Evolutionary conservation across 2,113 vertebrate genomes (phyloP), one percentile per base, ranked within the genome.

Genomic region (Paracanthobrama guichenoti): DNA sequence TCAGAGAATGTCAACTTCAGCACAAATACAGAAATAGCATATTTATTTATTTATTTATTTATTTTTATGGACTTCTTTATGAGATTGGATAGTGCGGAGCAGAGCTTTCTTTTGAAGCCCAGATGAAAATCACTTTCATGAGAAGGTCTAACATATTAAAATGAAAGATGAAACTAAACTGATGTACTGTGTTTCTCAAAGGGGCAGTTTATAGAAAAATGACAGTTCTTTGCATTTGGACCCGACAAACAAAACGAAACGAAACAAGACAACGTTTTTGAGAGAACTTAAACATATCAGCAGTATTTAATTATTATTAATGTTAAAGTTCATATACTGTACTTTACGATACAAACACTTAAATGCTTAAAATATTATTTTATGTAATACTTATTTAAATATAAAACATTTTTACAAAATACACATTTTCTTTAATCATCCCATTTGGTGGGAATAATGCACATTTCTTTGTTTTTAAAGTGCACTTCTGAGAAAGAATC

Each of bases 1-100:
- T 35, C 20, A 77, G 55, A 24, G 39, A 79, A 42, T 20, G 39
- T 28, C n/a, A 64, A 79, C n/a, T 80, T 46, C 26, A 31, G 60
- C 42, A 46, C 9, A 31, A 46, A 80, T 20, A 80, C 60, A 46
- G 24, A 80, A 22, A 80, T 80, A 48, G 13, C 11, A 42, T 77
- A 57, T 39, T 35, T n/a, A 22, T 75, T 71, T 71, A 20, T 53
- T 76, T 55, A 13, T 76, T n/a, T n/a, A 44, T 35, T 35, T 35
- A 35, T 39, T 39, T 24, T 78, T 24, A 28, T 28, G 46, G 6
- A 28, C 12, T 48, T 74, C n/a, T 50, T 50, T 50, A 24, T 5
- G 18, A 14, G 13, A 60, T n/a, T 8, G 1, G 6, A 24, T 18
- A 59, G 12, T 71, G 22, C 6, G n/a, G 67, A 71, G 69, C 5